A percentile compares a stretch with the other conserved stretches of the same genome.
Evolutionary conservation across 2,797 vertebrate species (phyloP).

Genomic region (Sternarchorhynchus goeldii): DNA sequence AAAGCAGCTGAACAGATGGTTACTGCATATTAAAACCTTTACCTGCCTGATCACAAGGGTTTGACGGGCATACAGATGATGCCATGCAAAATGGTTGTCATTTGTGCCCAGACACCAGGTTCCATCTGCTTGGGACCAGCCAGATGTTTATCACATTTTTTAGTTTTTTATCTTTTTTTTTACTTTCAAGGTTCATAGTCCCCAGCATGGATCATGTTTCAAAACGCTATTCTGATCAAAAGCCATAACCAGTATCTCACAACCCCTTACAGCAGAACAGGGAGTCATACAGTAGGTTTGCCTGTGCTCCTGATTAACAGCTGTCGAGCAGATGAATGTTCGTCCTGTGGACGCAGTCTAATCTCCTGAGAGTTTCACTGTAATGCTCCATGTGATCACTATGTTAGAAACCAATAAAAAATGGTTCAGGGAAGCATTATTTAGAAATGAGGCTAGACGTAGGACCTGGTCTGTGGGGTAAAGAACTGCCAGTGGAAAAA

Average conservation of each 20-base stretch:
- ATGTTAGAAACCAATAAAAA: conserved; percentile 25
- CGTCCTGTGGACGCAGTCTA: neutral
- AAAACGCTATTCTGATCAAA: no score
- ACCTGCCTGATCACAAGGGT: conserved; percentile 7
- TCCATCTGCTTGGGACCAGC: conserved; percentile 15
- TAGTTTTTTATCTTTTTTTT: no score
- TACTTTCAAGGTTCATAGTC: no score
- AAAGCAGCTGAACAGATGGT: conserved; percentile 46
- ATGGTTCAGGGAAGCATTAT: neutral
- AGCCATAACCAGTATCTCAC: no score
- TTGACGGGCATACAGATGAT: conserved; percentile 41
- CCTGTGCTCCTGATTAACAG: neutral
- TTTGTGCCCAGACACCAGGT: conserved; percentile 8
- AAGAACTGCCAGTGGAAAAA: no score
- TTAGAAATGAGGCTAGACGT: no score
- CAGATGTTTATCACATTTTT: conserved; percentile 33
- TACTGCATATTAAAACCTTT: conserved; percentile 33
- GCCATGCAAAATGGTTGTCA: conserved; percentile 30
- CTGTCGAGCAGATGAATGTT: neutral
- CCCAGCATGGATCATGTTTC: no score
- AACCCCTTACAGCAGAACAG: no score
- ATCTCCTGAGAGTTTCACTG: conserved; percentile 13
- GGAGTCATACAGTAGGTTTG: no score
- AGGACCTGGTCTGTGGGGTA: no score
- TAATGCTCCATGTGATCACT: conserved; percentile 11